phyloP scores from a whole-genome alignment of 2,113 vertebrate genomes.

The Daphoenositta chrysoptera region DNA sequence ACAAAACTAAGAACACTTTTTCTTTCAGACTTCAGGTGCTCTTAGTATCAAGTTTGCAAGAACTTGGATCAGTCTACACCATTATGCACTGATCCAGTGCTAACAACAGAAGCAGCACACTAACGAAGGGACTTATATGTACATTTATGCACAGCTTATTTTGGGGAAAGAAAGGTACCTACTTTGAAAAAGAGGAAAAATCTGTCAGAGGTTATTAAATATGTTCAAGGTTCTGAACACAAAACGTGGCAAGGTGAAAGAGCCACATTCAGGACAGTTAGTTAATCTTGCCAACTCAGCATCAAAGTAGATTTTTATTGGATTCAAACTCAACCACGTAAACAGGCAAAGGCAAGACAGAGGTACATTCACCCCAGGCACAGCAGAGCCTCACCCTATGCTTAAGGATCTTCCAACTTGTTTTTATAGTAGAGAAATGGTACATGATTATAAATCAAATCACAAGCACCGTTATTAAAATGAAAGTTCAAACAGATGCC shows the following conservation, averaged over 20 bases:
- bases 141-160: neutral
- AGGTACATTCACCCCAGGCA: neutral
- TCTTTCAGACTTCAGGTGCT: neutral
- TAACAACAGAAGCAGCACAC: neutral
- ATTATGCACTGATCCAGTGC: neutral
- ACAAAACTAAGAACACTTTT: neutral
- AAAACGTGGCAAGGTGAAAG: neutral
- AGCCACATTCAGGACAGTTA: neutral
- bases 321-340: neutral
- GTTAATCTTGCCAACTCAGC: neutral
- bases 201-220: neutral
- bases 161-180: neutral
- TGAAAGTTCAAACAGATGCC: neutral
- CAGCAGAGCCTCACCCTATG: neutral
- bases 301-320: neutral
- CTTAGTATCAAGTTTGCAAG: neutral
- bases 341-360: neutral
- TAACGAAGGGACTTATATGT: neutral
- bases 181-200: neutral
- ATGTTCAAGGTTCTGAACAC: neutral
- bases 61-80: neutral
- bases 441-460: neutral
- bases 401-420: neutral
- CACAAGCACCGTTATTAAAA: neutral
- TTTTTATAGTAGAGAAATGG: neutral